Percentiles rank a stretch among this genome's conserved stretches.
Conservation (phyloP, 2,888 invertebrate genomes). For the Sphaerophoria rueppellii region DNA sequence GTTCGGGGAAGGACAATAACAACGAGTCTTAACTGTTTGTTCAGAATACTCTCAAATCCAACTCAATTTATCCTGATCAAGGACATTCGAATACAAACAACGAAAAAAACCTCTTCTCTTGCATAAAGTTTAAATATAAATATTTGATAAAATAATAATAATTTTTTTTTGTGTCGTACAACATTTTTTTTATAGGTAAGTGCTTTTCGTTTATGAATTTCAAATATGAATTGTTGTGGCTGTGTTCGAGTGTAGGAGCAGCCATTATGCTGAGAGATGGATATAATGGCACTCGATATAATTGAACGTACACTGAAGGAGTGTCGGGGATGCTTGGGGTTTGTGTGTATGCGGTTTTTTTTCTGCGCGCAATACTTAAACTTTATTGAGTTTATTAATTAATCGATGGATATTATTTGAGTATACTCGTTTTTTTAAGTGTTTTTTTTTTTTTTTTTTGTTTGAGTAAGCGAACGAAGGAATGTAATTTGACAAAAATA, state of each 20-base stretch:
- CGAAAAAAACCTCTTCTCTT: constrained; percentile 12
- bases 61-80: constrained; percentile 51
- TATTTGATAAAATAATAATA: constrained; percentile 13
- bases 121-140: constrained; percentile 10
- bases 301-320: constrained; percentile 50
- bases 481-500: constrained; percentile 27
- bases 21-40: constrained; percentile 32
- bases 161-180: constrained; percentile 14
- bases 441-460: constrained; percentile 13
- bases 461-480: constrained; percentile 10
- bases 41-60: constrained; percentile 45
- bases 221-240: constrained; percentile 44
- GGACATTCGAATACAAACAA: constrained; percentile 50
- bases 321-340: constrained; percentile 23
- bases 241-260: constrained; percentile 11
- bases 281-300: constrained; percentile 54
- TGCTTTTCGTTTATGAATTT: constrained; percentile 63
- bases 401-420: constrained; percentile 41
- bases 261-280: constrained; percentile 26
- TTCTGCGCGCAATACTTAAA: not conserved
- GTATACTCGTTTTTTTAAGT: constrained; percentile 50
- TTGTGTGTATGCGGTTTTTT: not conserved
- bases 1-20: constrained; percentile 18
- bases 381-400: constrained; percentile 48
- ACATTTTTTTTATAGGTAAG: constrained; percentile 49